Percentiles rank a stretch among this genome's conserved stretches.
Evolutionary conservation across 2,113 vertebrate genomes (phyloP).

Genomic region (Myrmecophaga tridactyla): DNA sequence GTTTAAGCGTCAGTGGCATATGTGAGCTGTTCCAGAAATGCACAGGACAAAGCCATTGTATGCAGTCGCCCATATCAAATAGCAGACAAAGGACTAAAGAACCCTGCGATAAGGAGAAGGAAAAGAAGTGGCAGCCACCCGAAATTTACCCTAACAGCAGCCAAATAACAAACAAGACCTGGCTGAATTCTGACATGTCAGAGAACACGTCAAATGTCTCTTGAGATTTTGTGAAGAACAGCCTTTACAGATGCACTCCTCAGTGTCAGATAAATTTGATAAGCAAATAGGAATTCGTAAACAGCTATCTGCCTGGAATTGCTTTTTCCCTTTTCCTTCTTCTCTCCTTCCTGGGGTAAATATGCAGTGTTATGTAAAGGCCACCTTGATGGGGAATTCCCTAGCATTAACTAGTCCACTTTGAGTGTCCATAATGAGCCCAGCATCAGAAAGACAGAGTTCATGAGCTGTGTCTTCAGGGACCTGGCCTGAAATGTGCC

Average conservation of each 20-base stretch:
- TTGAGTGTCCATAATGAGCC: conserved; percentile 27
- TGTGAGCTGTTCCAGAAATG: neutral
- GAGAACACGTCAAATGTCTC: neutral
- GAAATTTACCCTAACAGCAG: neutral
- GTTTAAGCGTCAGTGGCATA: neutral
- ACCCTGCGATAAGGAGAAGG: neutral
- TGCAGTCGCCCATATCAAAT: neutral
- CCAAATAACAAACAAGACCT: neutral
- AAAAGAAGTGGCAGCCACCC: neutral
- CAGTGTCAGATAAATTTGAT: conserved; percentile 36
- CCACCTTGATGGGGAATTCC: conserved; percentile 23
- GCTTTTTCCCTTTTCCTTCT: neutral
- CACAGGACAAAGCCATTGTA: neutral
- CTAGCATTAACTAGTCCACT: neutral
- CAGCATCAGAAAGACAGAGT: conserved; percentile 30
- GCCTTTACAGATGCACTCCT: neutral
- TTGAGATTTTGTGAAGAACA: neutral
- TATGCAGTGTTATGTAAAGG: conserved; percentile 27
- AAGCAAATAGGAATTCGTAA: conserved; percentile 10
- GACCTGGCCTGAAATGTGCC: conserved; percentile 52
- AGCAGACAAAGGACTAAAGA: neutral
- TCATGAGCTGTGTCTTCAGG: conserved; percentile 53
- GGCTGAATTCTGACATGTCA: neutral
- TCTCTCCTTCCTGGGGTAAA: neutral
- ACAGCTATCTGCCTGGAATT: neutral